A percentile compares a stretch with the other conserved stretches of the same genome.
These are phyloP conservation scores for Anguilla obscura DNA, from an alignment of 2,797 vertebrate genomes.

Conservation along the genomic window DNA sequence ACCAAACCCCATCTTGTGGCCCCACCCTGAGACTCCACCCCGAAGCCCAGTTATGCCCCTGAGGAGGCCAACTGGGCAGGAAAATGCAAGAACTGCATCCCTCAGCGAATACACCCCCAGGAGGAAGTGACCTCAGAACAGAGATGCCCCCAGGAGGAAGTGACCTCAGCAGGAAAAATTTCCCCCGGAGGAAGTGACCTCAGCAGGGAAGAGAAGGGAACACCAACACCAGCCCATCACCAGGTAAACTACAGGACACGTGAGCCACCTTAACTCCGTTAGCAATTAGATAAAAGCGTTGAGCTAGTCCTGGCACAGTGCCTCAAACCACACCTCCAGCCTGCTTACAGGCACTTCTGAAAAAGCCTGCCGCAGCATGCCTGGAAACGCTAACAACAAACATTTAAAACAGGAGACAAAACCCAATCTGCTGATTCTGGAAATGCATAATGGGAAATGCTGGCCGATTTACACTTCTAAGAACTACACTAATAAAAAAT, in stretches of 20 bases:
- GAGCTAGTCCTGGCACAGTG: not conserved
- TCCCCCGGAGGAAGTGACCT: too few species aligned
- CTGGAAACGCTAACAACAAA: slow-evolving; percentile 30
- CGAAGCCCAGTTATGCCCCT: too few species aligned
- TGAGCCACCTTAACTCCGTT: not conserved
- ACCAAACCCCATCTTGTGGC: too few species aligned
- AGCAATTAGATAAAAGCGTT: slow-evolving; percentile 23
- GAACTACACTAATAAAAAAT: slow-evolving; percentile 18
- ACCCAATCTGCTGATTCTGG: slow-evolving; percentile 33
- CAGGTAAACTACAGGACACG: not conserved
- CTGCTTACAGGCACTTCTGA: slow-evolving; percentile 22
- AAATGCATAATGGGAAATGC: slow-evolving; percentile 25
- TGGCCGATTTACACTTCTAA: slow-evolving; percentile 67
- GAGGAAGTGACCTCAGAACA: too few species aligned
- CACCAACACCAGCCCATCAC: not conserved
- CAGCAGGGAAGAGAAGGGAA: not conserved
- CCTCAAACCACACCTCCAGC: slow-evolving; percentile 30
- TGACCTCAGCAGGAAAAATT: not conserved
- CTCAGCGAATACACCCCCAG: not conserved
- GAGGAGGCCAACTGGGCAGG: too few species aligned
- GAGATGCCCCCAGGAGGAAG: not conserved
- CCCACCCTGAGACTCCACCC: too few species aligned
- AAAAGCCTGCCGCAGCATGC: slow-evolving; percentile 39
- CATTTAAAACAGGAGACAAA: slow-evolving; percentile 25
- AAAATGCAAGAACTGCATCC: not conserved